Evolutionary conservation across 1,140 invertebrate species (phyloP), one percentile per base, ranked within the genome.

Genomic region (Fopius arisanus): DNA sequence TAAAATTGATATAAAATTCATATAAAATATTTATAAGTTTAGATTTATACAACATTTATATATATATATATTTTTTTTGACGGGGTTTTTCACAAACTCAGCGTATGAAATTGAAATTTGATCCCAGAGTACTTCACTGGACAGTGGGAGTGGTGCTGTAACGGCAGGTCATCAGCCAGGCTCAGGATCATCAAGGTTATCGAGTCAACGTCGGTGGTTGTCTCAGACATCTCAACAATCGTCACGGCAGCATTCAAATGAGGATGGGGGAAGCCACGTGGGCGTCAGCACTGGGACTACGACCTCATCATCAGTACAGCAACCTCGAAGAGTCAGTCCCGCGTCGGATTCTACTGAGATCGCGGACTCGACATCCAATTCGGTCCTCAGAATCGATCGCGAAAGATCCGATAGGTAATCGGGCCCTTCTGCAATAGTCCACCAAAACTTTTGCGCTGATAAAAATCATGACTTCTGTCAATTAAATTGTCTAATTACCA

Each of bases 251-350:
- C 81, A 83, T 76, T 86, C 84, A 59, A 69, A 73, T 51, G 85
- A 87, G 16, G 83, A 85, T 70, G 84, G 81, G 75, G 76, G 72
- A 68, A 76, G 68, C 69, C 68, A 74, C 68, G 72, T 84, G 78
- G 83, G 84, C 78, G 84, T 65, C 29, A 59, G 16, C 62, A 23
- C 41, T 71, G 79, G 77, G 75, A 83, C 80, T 80, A 81, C 80
- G 76, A 77, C 78, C 67, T 80, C 82, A 78, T 80, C 85, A 72
- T 78, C 82, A 67, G 80, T 79, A 70, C 76, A 84, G 72, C 79
- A 83, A 70, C 80, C 84, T 67, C 84, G 84, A 31, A 81, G 84
- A 73, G 77, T 85, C 80, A 85, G 84, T 86, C 82, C 84, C 28
- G 83, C 82, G 70, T 75, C 82, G 72, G 83, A 87, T 79, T 77